Conservation (phyloP, 2,888 invertebrate genomes). For the Osmoderma eremita region DNA sequence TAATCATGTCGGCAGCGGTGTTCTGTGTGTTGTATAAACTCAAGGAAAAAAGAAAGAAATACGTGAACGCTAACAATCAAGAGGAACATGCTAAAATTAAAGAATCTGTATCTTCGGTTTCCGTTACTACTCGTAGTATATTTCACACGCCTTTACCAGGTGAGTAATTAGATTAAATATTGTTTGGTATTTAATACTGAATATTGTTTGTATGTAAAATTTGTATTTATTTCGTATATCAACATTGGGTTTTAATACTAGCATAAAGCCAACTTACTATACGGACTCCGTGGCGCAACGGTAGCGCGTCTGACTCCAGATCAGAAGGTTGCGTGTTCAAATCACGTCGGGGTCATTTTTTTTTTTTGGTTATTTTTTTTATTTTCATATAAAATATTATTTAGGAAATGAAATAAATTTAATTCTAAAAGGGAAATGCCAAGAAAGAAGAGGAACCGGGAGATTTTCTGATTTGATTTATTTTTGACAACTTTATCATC, state of each 20-base stretch:
- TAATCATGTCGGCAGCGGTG: constrained; percentile 66
- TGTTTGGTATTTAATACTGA: constrained; percentile 4
- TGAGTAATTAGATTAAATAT: constrained; percentile 20
- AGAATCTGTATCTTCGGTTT: constrained; percentile 31
- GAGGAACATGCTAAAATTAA: constrained; percentile 5
- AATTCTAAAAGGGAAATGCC: too few relatives aligned
- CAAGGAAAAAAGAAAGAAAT: constrained; percentile 61
- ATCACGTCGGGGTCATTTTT: constrained; percentile 90
- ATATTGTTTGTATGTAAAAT: neutral
- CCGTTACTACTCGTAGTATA: constrained; percentile 47
- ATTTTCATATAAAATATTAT: neutral
- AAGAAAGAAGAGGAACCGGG: too few relatives aligned
- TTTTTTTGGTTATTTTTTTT: constrained; percentile 1
- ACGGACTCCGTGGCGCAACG: constrained; percentile 93
- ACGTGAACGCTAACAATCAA: constrained; percentile 62
- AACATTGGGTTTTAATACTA: too few relatives aligned
- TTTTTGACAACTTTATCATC: too few relatives aligned
- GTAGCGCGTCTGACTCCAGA: constrained; percentile 98
- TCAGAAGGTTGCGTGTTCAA: constrained; percentile 98
- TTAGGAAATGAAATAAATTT: too few relatives aligned
- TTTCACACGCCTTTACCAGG: constrained; percentile 51
- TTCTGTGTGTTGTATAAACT: constrained; percentile 67
- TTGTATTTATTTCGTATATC: too few relatives aligned
- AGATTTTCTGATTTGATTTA: too few relatives aligned
- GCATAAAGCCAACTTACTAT: neutral